Evolutionary conservation across 2,888 invertebrate genomes (phyloP), one percentile per base, ranked within the genome.

Genomic region (Bombylius major): DNA sequence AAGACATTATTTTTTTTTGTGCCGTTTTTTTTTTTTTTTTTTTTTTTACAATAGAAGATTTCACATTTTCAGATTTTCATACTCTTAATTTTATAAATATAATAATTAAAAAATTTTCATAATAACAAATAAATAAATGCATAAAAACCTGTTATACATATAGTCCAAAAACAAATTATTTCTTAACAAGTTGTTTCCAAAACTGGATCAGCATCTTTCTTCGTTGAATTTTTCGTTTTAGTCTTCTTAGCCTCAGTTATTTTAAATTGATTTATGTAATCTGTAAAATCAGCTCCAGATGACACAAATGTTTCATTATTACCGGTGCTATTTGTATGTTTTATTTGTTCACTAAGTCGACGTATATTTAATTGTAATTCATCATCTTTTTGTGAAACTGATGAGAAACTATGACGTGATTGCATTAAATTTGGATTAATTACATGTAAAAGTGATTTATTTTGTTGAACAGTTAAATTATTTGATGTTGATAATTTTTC

Each of bases 171-270:
- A 42, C 5, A 36, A 47, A 53, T 31, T 23, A 49, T 5, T 12
- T 56, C 3, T 65, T 61, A 74, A 65, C 73, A 74, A 57, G 74
- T 73, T 51, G 74, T 74, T 64, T 74, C 73, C 56, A 73, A 64
- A 59, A 73, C 65, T 45, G 69, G 65, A 59, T 74, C 71, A 39
- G 65, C 53, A 56, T 66, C 65, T 55, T 60, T 62, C 59, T 64
- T 65, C 48, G 64, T 55, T 51, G 62, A 63, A 50, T 62, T 62
- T 44, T 58, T 56, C 23, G 46, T 36, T 31, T 39, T 53, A 1
- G 62, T 62, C 58, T 65, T 62, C 60, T 67, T 63, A 36, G 66
- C 64, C 56, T 65, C 64, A 47, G 61, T 65, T 50, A 59, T 63
- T 53, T 62, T 64, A 59, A 64, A 67, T 58, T 68, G 64, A 56